Base-by-base conservation (phyloP, 2,888 invertebrate species). In the Clitarchus hookeri region DNA sequence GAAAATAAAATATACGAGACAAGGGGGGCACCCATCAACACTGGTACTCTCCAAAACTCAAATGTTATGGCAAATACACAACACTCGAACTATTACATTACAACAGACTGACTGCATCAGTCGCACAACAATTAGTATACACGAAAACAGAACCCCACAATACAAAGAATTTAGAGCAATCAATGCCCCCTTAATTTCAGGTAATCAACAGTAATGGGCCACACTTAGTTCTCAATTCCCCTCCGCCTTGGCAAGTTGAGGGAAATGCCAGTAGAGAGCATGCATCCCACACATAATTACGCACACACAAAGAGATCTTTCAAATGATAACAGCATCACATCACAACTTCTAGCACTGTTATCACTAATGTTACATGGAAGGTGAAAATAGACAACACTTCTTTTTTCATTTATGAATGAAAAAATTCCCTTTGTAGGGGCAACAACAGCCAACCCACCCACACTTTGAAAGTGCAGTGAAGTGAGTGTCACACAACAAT, bases 321-420 rank as follows among this genome's bases (percentile, higher is more conserved):
- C 16, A 11, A 65, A 65, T 65, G 65, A 65, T n/a, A 65, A 65
- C 65, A 65, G 65, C 0, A 19, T 65, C 2, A 65, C 65, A 65
- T 65, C n/a, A 65, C 65, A 65, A 65, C 65, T 65, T 23, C 65
- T 65, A 23, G n/a, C 48, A 65, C 65, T 65, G 65, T 65, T 65
- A 65, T 65, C 65, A 65, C 65, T 65, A n/a, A 11, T n/a, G n/a
- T n/a, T n/a, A n/a, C 23, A 65, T n/a, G 65, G 65, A n/a, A 65
- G 65, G n/a, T 65, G 65, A 65, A 65, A 65, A 65, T 65, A 65
- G 65, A 65, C 65, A 65, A 65, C n/a, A 65, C 48, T 48, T 48
- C 48, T 48, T 48, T 48, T 48, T 65, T 65, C 19, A 65, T 65
- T 65, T 65, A 65, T n/a, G 65, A n/a, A n/a, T 65, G 65, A 65